Percentiles rank a stretch among this genome's conserved stretches.
Evolutionary conservation across 2,888 invertebrate genomes (phyloP).

Genomic region (Drosophila parthenogenetica): DNA sequence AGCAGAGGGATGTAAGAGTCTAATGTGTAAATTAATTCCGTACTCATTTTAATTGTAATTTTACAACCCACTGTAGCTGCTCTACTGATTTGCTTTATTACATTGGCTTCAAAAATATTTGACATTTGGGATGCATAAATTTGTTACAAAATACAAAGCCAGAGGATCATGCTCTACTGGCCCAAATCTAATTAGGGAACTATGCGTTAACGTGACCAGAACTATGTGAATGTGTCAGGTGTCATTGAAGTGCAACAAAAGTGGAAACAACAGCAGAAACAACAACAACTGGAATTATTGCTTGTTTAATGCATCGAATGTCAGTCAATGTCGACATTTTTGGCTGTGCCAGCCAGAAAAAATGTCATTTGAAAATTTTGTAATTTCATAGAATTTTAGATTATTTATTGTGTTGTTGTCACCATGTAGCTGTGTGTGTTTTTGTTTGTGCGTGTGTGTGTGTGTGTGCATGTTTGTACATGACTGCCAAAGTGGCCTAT

Average conservation of each 20-base stretch:
- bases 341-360: constrained; percentile 29
- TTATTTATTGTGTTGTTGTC: constrained; percentile 70
- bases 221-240: constrained; percentile 36
- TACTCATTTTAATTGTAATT: no score
- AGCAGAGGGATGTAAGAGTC: background rate
- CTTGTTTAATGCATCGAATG: constrained; percentile 39
- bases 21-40: no score
- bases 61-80: no score
- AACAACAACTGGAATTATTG: constrained; percentile 18
- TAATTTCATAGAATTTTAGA: constrained; percentile 78
- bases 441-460: constrained; percentile 9
- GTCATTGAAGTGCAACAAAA: constrained; percentile 18
- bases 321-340: constrained; percentile 11
- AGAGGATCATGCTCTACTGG: no score
- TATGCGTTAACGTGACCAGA: constrained; percentile 33
- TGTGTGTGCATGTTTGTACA: constrained; percentile 14
- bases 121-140: background rate
- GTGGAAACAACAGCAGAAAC: background rate
- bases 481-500: constrained; percentile 52
- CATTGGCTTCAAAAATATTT: no score
- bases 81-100: no score
- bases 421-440: constrained; percentile 6
- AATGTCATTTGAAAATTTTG: constrained; percentile 72
- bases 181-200: background rate
- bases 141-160: background rate